Evolutionary conservation across 2,113 vertebrate species (phyloP).

Genomic region (Brachirus orientalis): DNA sequence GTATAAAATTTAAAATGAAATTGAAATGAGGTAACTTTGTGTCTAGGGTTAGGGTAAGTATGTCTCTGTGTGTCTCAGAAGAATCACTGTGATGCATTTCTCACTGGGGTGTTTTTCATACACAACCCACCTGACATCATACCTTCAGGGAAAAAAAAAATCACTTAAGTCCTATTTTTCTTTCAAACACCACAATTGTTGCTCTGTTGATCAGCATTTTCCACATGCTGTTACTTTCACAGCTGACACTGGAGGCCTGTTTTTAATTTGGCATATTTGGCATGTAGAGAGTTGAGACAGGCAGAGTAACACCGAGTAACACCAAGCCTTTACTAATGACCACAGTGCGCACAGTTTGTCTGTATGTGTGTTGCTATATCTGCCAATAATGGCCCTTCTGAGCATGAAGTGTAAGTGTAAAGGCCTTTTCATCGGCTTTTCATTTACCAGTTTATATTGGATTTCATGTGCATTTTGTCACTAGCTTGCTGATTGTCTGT

Average conservation of each 20-base stretch:
- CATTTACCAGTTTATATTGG: constrained; percentile 68
- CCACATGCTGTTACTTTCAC: background rate
- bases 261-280: constrained; percentile 49
- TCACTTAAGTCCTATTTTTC: background rate
- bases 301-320: constrained; percentile 49
- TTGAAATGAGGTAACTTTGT: background rate
- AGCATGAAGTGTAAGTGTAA: constrained; percentile 56
- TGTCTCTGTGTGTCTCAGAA: constrained; percentile 19
- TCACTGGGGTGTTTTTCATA: constrained; percentile 32
- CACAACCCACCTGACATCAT: constrained; percentile 46
- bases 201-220: constrained; percentile 12
- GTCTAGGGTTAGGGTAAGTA: too few relatives aligned
- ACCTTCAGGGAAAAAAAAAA: constrained; percentile 24
- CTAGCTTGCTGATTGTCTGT: constrained; percentile 48
- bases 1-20: too few relatives aligned
- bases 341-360: constrained; percentile 38
- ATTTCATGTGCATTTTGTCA: constrained; percentile 70
- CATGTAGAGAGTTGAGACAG: constrained; percentile 52
- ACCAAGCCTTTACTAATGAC: constrained; percentile 59
- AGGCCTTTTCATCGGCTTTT: constrained; percentile 59
- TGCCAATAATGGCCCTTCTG: constrained; percentile 48
- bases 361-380: constrained; percentile 35
- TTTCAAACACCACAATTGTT: background rate
- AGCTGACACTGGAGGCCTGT: constrained; percentile 17
- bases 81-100: constrained; percentile 22